Evolutionary conservation across 2,797 vertebrate species (phyloP), one percentile per base, ranked within the genome.

Genomic region (Tokudaia tokunoshimensis): DNA sequence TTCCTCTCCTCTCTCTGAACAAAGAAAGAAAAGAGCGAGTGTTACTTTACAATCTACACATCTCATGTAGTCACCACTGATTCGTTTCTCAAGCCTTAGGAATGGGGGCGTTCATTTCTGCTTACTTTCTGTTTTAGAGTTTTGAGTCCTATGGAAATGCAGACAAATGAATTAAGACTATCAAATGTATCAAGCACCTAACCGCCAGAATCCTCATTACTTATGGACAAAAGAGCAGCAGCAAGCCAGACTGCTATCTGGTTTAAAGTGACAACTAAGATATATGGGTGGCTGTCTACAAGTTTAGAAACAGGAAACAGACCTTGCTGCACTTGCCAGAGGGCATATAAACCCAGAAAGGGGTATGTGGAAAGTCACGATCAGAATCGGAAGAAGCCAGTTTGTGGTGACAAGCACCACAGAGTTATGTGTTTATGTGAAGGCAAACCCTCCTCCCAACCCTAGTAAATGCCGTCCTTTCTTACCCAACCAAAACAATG

Each of bases 301-400:
- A 75, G 88, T 93, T 96, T 37, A 92, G 92, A 95, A 97, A 97
- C 96, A 96, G 97, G 97, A 98, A 97, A 24, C 34, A 3, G 72
- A 20, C 22, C 34, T 89, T 14, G 55, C 34, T 78, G 85, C 85
- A 22, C 50, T 96, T 87, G 95, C 80, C 84, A 87, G 76, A 37
- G 63, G 88, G 88, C 90, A 29, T 20, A 29, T 20, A 26, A 85
- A 79, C 74, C 0, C 19, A 95, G 92, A 93, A 75, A 50, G 20
- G 93, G 86, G 93, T 94, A 83, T 70, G n/a, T 63, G 93, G 88
- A 85, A 95, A 96, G 79, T 70, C 59, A 79, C 96, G 94, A 98
- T 94, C 92, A 97, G 96, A 97, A 41, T 72, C 0, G 0, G 59
- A 95, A 50, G 84, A 94, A 82, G 94, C 63, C 79, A 61, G 74